These are phyloP conservation scores for Lathronympha strigana DNA, from an alignment of 2,888 invertebrate species.

Conservation along the genomic window DNA sequence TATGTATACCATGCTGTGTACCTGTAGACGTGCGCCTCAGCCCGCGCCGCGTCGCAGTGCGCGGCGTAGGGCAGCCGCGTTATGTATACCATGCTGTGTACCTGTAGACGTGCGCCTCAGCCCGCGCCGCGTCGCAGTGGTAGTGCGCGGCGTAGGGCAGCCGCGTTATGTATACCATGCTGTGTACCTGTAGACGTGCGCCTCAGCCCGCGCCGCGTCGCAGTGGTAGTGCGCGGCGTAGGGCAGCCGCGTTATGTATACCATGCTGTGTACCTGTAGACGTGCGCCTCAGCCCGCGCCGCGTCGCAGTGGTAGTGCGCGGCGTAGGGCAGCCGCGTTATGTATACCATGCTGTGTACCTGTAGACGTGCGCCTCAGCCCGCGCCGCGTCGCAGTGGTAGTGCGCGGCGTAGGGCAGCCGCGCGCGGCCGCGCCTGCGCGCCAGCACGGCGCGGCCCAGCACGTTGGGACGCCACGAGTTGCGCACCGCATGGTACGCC, in stretches of 20 bases:
- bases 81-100: background rate
- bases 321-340: conserved; percentile 29
- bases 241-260: conserved; percentile 9
- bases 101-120: conserved; percentile 58
- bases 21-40: conserved; percentile 17
- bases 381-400: conserved; percentile 61
- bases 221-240: conserved; percentile 29
- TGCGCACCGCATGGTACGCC: conserved; percentile 87
- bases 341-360: conserved; percentile 48
- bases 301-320: conserved; percentile 26
- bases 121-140: conserved; percentile 58
- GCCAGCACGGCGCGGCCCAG: conserved; percentile 88
- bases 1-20: too few relatives aligned
- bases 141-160: conserved; percentile 69
- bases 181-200: conserved; percentile 20
- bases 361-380: conserved; percentile 68
- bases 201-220: conserved; percentile 17
- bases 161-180: conserved; percentile 54
- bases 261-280: background rate
- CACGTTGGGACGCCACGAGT: conserved; percentile 89
- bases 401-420: conserved; percentile 67
- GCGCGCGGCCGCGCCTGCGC: conserved; percentile 80
- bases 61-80: conserved; percentile 25
- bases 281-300: conserved; percentile 13
- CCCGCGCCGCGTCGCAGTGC: conserved; percentile 11